Conservation (phyloP, 2,888 invertebrate genomes). For the Chymomyza procnemis region DNA sequence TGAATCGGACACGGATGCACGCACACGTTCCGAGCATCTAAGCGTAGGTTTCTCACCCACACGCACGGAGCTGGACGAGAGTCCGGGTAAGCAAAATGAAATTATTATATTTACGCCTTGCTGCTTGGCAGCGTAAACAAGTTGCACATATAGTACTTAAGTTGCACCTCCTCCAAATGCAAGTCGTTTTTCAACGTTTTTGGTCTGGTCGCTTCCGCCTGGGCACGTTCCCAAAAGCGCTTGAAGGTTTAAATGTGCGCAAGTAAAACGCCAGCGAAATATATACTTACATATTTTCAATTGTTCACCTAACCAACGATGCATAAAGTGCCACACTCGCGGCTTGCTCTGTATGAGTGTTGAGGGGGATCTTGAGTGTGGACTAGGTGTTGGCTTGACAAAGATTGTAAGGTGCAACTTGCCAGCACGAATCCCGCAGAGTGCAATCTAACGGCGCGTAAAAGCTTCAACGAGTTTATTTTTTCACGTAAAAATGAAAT, state of each 20-base stretch:
- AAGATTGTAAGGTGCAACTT: constrained; percentile 16
- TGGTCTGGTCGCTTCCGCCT: constrained; percentile 20
- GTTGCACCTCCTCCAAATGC: constrained; percentile 15
- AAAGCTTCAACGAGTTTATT: constrained; percentile 8
- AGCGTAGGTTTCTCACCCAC: constrained; percentile 78
- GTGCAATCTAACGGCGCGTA: not conserved
- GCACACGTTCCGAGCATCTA: constrained; percentile 77
- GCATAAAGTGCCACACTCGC: constrained; percentile 68
- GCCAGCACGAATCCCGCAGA: not conserved
- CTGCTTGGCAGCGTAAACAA: constrained; percentile 41
- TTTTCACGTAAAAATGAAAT: not conserved
- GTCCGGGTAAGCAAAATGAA: constrained; percentile 76
- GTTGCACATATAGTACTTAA: constrained; percentile 36
- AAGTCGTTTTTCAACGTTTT: not conserved
- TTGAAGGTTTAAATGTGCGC: constrained; percentile 31
- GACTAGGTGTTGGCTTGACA: constrained; percentile 37
- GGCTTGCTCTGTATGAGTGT: constrained; percentile 24
- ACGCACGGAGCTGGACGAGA: constrained; percentile 78
- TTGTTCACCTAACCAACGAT: constrained; percentile 60
- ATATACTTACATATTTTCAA: constrained; percentile 39
- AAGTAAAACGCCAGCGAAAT: constrained; percentile 35
- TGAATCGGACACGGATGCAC: constrained; percentile 78
- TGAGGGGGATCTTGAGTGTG: constrained; percentile 19
- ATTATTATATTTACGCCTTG: constrained; percentile 49
- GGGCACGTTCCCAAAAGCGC: constrained; percentile 23